phyloP scores from a whole-genome alignment of 2,888 invertebrate genomes.

The Silvanus unidentatus region DNA sequence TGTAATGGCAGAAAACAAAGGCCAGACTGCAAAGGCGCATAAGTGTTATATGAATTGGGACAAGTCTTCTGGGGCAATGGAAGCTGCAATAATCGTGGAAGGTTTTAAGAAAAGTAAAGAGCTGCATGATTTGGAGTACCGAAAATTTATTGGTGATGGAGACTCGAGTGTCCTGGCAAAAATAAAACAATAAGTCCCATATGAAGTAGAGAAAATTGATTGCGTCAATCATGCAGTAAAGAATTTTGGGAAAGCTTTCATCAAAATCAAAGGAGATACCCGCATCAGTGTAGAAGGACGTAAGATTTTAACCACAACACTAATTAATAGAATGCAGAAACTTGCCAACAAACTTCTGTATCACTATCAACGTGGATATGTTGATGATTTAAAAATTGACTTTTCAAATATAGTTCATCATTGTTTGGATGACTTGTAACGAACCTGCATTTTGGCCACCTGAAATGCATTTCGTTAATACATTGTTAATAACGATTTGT shows the following conservation, averaged over 20 bases:
- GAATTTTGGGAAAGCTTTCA: slow-evolving; percentile 20
- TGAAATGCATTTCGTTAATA: no score
- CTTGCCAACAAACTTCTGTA: slow-evolving; percentile 3
- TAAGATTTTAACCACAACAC: neutral
- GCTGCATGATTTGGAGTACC: slow-evolving; percentile 15
- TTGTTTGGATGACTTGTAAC: no score
- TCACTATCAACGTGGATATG: neutral
- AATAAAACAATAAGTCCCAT: slow-evolving; percentile 15
- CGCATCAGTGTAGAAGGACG: slow-evolving; percentile 6
- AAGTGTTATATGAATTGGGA: slow-evolving; percentile 21
- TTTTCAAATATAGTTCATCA: neutral
- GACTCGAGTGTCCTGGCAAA: slow-evolving; percentile 19
- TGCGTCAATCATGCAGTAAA: slow-evolving; percentile 19
- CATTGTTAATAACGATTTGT: no score
- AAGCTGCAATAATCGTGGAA: slow-evolving; percentile 19
- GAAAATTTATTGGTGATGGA: slow-evolving; percentile 16
- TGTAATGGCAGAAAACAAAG: slow-evolving; percentile 11
- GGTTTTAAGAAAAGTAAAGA: slow-evolving; percentile 14
- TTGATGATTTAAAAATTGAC: neutral
- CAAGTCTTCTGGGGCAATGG: slow-evolving; percentile 15
- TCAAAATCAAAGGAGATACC: slow-evolving; percentile 15
- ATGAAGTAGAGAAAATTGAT: slow-evolving; percentile 17
- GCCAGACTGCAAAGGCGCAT: slow-evolving; percentile 9
- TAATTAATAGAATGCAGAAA: neutral
- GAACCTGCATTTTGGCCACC: no score